Evolutionary conservation across 2,113 vertebrate genomes (phyloP).

Genomic region (Parotia lawesii): DNA sequence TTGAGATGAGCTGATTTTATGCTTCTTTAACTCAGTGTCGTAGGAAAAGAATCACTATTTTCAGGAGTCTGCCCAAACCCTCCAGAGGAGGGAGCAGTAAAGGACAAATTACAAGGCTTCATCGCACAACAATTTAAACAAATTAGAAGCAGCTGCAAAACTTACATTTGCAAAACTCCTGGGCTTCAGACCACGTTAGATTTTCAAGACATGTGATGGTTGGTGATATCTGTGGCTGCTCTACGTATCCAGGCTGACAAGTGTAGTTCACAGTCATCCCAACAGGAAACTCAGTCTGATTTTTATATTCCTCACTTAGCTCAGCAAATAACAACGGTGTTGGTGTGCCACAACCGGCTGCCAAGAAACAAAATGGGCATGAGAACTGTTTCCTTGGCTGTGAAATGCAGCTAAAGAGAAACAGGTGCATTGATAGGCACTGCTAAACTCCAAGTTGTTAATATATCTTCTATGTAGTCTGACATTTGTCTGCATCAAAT

Average conservation of each 20-base stretch:
- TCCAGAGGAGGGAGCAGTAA: neutral
- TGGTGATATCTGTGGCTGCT: neutral
- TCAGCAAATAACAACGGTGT: slow-evolving; percentile 22
- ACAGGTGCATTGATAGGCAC: neutral
- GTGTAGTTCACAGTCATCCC: slow-evolving; percentile 36
- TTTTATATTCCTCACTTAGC: neutral
- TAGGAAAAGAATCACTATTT: neutral
- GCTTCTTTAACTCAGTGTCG: neutral
- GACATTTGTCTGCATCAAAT: neutral
- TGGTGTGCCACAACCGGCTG: slow-evolving; percentile 42
- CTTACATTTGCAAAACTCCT: slow-evolving; percentile 46
- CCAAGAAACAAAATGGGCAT: neutral
- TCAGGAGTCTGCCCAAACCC: neutral
- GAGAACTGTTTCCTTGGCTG: neutral
- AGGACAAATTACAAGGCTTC: neutral
- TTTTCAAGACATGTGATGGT: slow-evolving; percentile 14
- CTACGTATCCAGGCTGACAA: slow-evolving; percentile 24
- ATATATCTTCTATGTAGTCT: neutral
- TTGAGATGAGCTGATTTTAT: neutral
- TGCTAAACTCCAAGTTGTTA: no score
- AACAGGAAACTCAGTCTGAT: slow-evolving; percentile 37
- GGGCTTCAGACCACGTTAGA: slow-evolving; percentile 34
- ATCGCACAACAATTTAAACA: neutral
- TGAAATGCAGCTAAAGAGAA: neutral
- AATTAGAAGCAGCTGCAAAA: neutral